Percentiles rank a stretch among this genome's conserved stretches.
These are phyloP conservation scores for Leucozona laternaria DNA, from an alignment of 2,888 invertebrate genomes.

Conservation along the genomic window DNA sequence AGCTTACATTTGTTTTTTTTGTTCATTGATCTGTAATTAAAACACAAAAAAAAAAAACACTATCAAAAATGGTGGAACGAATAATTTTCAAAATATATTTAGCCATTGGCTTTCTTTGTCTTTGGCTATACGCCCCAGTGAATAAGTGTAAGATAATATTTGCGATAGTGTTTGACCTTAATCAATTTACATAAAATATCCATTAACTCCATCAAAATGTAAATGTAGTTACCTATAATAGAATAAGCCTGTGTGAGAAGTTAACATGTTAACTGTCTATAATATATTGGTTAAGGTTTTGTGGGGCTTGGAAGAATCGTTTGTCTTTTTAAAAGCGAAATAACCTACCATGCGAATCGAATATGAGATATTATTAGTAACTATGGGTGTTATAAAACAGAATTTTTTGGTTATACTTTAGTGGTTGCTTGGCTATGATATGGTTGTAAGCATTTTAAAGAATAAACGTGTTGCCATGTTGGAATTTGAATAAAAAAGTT, in stretches of 20 bases:
- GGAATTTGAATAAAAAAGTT: no score
- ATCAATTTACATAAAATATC: constrained; percentile 72
- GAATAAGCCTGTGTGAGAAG: background rate
- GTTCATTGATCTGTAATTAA: constrained; percentile 42
- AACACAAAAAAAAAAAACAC: background rate
- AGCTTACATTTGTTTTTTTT: constrained; percentile 39
- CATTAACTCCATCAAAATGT: constrained; percentile 59
- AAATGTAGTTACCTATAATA: constrained; percentile 3
- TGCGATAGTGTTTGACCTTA: constrained; percentile 52
- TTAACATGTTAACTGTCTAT: constrained; percentile 1
- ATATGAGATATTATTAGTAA: background rate
- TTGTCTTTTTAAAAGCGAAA: background rate
- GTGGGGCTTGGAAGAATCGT: background rate
- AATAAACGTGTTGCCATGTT: no score
- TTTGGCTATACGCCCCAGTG: constrained; percentile 62
- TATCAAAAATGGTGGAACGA: constrained; percentile 24
- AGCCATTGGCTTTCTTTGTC: constrained; percentile 65
- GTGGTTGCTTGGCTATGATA: background rate
- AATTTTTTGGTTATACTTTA: background rate
- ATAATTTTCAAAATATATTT: constrained; percentile 41
- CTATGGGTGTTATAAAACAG: background rate
- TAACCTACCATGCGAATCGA: background rate
- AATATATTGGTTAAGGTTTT: background rate
- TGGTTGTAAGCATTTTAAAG: no score
- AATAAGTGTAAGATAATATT: constrained; percentile 62